Conservation (phyloP, 2,797 vertebrate species). For the Psittacula echo region DNA sequence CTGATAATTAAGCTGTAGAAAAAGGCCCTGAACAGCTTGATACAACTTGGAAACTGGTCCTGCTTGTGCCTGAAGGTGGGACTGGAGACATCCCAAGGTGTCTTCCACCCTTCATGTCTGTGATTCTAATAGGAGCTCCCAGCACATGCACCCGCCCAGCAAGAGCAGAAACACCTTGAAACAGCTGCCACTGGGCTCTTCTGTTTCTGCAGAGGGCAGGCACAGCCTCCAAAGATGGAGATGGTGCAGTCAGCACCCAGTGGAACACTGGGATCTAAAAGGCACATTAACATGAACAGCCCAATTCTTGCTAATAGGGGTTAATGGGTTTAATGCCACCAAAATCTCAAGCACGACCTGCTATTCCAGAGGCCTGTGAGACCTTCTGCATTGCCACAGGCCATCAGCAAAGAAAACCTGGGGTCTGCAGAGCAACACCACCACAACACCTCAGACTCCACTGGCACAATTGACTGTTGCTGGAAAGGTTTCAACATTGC, state of each 20-base stretch:
- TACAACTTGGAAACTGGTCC: background rate
- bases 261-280: background rate
- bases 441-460: background rate
- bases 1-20: background rate
- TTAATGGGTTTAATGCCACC: background rate
- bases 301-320: background rate
- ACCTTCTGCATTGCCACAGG: background rate
- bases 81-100: background rate
- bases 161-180: background rate
- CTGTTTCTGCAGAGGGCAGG: background rate
- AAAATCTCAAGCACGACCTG: background rate
- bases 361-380: background rate
- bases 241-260: background rate
- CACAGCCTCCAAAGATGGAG: background rate
- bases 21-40: background rate
- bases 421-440: background rate
- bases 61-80: background rate
- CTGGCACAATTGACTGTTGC: background rate
- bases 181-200: fast-evolving
- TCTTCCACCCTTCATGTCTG: background rate
- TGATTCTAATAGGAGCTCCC: background rate
- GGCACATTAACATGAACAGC: background rate
- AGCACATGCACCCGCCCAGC: background rate
- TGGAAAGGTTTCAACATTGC: background rate
- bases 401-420: background rate